Evolutionary conservation across 2,113 vertebrate species (phyloP).

Genomic region (Polyodon spathula): DNA sequence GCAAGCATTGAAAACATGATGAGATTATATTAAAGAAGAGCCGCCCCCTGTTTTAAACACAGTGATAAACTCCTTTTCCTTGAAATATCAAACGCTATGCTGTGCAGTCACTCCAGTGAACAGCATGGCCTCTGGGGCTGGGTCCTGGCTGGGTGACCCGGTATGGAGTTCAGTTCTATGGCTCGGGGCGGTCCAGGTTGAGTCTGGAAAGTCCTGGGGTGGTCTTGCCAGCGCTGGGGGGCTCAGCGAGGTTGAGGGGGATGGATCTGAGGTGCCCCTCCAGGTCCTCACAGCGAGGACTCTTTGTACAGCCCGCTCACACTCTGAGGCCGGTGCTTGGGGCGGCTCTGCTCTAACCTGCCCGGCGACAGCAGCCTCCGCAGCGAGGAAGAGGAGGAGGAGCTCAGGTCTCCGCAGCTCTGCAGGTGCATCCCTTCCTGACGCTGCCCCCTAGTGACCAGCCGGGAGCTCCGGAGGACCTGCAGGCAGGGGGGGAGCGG

Average conservation of each 20-base stretch:
- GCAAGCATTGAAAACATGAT: too few species aligned
- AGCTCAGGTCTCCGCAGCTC: slow-evolving; percentile 89
- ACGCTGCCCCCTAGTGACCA: slow-evolving; percentile 34
- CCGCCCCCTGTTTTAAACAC: too few species aligned
- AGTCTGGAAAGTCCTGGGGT: slow-evolving; percentile 21
- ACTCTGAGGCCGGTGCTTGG: slow-evolving; percentile 62
- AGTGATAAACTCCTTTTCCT: too few species aligned
- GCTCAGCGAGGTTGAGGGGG: background rate
- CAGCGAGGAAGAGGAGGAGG: slow-evolving; percentile 66
- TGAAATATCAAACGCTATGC: too few species aligned
- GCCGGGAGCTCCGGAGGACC: slow-evolving; percentile 62
- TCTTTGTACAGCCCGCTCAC: slow-evolving; percentile 71
- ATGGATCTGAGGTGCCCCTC: too few species aligned
- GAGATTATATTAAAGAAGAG: too few species aligned
- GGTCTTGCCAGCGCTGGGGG: background rate
- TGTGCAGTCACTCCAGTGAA: too few species aligned
- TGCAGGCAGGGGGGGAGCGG: too few species aligned
- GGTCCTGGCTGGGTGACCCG: too few species aligned
- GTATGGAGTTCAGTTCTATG: too few species aligned
- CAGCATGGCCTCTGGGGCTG: too few species aligned
- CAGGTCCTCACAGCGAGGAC: slow-evolving; percentile 52
- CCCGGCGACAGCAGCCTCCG: slow-evolving; percentile 59
- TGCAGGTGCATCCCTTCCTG: slow-evolving; percentile 78
- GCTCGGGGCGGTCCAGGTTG: too few species aligned
- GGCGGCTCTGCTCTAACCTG: slow-evolving; percentile 44